Percentiles rank a stretch among this genome's conserved stretches.
These are phyloP conservation scores for Craniophora ligustri DNA, from an alignment of 2,888 invertebrate genomes.

Conservation along the genomic window DNA sequence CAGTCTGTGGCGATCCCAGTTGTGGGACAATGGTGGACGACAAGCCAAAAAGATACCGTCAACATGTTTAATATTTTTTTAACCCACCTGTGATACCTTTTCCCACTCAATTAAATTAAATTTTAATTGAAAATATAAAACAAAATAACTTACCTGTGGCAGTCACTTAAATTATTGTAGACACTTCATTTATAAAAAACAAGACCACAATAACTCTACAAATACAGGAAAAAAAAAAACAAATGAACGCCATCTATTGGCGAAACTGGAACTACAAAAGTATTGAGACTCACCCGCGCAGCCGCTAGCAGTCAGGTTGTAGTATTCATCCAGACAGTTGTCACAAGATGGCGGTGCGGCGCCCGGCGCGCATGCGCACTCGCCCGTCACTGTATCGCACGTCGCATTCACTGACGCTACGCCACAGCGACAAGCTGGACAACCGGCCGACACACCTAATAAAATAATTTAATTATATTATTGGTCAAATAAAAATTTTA, in stretches of 20 bases:
- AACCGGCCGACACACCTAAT: conserved; percentile 92
- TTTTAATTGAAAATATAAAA: no score
- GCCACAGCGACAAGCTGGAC: conserved; percentile 94
- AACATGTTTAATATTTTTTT: no score
- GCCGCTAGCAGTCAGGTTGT: conserved; percentile 90
- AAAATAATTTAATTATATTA: no score
- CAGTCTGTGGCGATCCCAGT: no score
- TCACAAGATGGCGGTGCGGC: conserved; percentile 94
- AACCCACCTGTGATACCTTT: no score
- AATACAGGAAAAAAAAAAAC: neutral
- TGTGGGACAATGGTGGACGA: no score
- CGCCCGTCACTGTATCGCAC: conserved; percentile 93
- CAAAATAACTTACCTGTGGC: no score
- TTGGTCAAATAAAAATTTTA: no score
- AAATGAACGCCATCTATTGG: conserved; percentile 50
- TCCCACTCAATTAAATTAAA: no score
- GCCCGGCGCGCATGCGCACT: conserved; percentile 93
- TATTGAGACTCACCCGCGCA: conserved; percentile 90
- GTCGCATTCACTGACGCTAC: conserved; percentile 90
- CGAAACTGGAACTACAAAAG: conserved; percentile 7
- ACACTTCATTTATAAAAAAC: neutral
- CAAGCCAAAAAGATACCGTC: no score
- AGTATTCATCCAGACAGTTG: conserved; percentile 91
- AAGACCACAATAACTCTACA: neutral
- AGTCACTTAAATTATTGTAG: no score